Conservation (phyloP, 2,797 vertebrate genomes). For the Jordanella pulchra region DNA sequence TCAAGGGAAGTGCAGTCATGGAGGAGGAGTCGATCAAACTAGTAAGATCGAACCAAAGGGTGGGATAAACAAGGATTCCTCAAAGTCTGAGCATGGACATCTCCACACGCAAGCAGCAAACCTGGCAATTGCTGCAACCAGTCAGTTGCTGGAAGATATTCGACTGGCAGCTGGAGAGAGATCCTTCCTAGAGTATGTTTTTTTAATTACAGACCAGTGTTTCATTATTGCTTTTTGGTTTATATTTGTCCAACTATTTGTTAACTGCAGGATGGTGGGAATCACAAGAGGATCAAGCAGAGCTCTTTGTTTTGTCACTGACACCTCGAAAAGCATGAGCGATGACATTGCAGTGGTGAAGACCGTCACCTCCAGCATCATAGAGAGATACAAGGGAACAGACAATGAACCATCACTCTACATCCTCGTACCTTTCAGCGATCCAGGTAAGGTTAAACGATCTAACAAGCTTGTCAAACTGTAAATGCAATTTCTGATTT, state of each 20-base stretch:
- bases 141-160: constrained; percentile 60
- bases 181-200: constrained; percentile 58
- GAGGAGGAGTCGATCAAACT: constrained; percentile 30
- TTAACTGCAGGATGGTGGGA: constrained; percentile 63
- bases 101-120: constrained; percentile 60
- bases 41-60: constrained; percentile 46
- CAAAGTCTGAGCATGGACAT: constrained; percentile 44
- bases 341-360: constrained; percentile 54
- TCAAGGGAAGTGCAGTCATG: constrained; percentile 74
- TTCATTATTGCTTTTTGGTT: not conserved
- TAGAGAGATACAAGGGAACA: constrained; percentile 50
- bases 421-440: constrained; percentile 64
- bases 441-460: constrained; percentile 49
- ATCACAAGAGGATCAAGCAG: constrained; percentile 58
- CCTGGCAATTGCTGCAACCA: constrained; percentile 57
- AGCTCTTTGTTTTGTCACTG: constrained; percentile 67
- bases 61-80: constrained; percentile 71
- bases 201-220: not conserved
- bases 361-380: constrained; percentile 41
- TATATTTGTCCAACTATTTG: not conserved
- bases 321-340: constrained; percentile 64
- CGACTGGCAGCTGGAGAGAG: constrained; percentile 47
- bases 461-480: not conserved
- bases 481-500: not conserved
- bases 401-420: constrained; percentile 48